Evolutionary conservation across 1,140 invertebrate genomes (phyloP).

Genomic region (Cheumatopsyche charites): DNA sequence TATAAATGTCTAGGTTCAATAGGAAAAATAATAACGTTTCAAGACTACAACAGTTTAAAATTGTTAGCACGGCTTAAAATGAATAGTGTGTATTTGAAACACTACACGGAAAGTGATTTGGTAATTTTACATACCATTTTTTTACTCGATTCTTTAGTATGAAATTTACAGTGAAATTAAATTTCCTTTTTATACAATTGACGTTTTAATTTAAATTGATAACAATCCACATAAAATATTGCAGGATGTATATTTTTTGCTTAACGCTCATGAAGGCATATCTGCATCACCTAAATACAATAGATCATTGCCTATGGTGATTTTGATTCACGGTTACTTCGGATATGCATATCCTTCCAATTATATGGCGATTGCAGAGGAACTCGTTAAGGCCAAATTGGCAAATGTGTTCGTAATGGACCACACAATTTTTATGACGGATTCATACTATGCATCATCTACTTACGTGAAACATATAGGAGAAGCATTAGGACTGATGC

Average conservation of each 20-base stretch:
- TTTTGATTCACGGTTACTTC: conserved; percentile 3
- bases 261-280: not conserved
- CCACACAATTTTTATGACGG: conserved; percentile 52
- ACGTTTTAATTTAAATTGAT: too few species aligned
- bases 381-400: conserved; percentile 48
- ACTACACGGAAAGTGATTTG: not conserved
- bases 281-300: not conserved
- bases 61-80: not conserved
- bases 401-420: conserved; percentile 54
- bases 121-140: conserved; percentile 3
- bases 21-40: not conserved
- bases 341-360: not conserved
- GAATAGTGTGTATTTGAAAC: not conserved
- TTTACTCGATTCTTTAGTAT: too few species aligned
- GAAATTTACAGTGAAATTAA: too few species aligned
- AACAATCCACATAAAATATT: too few species aligned
- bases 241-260: not conserved
- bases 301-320: not conserved
- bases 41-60: not conserved
- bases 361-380: not conserved
- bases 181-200: too few species aligned
- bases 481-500: conserved; percentile 50
- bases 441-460: conserved; percentile 53
- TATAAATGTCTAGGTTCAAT: not conserved
- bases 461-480: conserved; percentile 56